These are phyloP conservation scores for Mythimna impura DNA, from an alignment of 2,888 invertebrate species.

Conservation along the genomic window DNA sequence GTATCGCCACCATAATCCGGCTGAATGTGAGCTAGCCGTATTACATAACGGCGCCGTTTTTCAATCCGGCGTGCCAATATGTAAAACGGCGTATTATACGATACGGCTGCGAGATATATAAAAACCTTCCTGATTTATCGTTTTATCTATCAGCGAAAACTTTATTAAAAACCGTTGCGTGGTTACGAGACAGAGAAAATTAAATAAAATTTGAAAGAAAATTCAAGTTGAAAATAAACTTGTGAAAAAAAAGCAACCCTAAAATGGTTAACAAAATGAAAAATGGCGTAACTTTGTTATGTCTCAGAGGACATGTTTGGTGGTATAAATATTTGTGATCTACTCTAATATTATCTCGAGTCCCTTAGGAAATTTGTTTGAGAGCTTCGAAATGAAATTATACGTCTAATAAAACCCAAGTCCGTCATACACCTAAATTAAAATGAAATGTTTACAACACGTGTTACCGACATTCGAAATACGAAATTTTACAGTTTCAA, in stretches of 20 bases:
- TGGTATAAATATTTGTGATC: constrained; percentile 35
- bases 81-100: too few relatives aligned
- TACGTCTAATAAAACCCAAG: constrained; percentile 12
- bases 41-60: too few relatives aligned
- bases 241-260: neutral
- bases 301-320: constrained; percentile 25
- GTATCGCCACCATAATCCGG: too few relatives aligned
- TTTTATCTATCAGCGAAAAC: too few relatives aligned
- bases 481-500: neutral
- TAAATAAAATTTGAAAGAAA: neutral
- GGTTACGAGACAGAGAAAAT: too few relatives aligned
- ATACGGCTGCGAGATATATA: too few relatives aligned
- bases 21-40: too few relatives aligned
- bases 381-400: constrained; percentile 22
- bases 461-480: neutral
- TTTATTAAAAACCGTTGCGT: too few relatives aligned
- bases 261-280: neutral
- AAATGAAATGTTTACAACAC: constrained; percentile 14
- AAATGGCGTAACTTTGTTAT: constrained; percentile 3
- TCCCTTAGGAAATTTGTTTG: constrained; percentile 39
- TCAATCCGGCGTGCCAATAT: too few relatives aligned
- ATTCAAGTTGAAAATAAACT: neutral
- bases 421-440: neutral
- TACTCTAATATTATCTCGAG: constrained; percentile 11
- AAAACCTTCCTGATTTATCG: too few relatives aligned